Percentiles rank a stretch among this genome's conserved stretches.
phyloP scores from a whole-genome alignment of 2,888 invertebrate species.

The Agriopis aurantiaria region DNA sequence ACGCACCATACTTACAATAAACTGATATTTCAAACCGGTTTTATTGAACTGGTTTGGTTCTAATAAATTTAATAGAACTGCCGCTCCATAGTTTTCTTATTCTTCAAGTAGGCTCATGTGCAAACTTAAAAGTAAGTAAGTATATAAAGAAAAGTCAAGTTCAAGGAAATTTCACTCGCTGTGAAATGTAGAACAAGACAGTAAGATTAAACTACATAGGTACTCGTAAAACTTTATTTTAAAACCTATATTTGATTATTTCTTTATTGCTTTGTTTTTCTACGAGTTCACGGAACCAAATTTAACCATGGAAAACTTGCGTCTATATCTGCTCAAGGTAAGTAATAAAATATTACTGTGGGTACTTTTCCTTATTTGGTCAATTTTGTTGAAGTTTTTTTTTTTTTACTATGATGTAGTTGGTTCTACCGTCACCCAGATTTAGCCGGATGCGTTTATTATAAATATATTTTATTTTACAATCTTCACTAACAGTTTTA shows the following conservation, averaged over 20 bases:
- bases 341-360: constrained; percentile 31
- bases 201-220: not conserved
- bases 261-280: not conserved
- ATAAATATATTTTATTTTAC: too few species aligned
- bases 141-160: constrained; percentile 70
- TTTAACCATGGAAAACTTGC: constrained; percentile 58
- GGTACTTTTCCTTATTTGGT: not conserved
- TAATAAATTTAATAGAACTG: not conserved
- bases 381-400: not conserved
- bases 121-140: constrained; percentile 47
- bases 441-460: too few species aligned
- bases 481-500: too few species aligned
- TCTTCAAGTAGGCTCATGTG: constrained; percentile 50
- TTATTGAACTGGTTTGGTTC: too few species aligned
- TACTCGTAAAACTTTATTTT: not conserved
- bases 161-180: constrained; percentile 64
- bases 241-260: not conserved
- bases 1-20: not conserved
- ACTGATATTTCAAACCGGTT: too few species aligned
- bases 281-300: not conserved
- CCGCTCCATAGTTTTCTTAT: constrained; percentile 54
- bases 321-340: constrained; percentile 63
- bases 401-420: too few species aligned
- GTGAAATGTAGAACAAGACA: constrained; percentile 12
- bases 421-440: too few species aligned